Percentiles rank a stretch among this genome's conserved stretches.
phyloP scores from a whole-genome alignment of 2,888 invertebrate species.

The Eristalis tenax region DNA sequence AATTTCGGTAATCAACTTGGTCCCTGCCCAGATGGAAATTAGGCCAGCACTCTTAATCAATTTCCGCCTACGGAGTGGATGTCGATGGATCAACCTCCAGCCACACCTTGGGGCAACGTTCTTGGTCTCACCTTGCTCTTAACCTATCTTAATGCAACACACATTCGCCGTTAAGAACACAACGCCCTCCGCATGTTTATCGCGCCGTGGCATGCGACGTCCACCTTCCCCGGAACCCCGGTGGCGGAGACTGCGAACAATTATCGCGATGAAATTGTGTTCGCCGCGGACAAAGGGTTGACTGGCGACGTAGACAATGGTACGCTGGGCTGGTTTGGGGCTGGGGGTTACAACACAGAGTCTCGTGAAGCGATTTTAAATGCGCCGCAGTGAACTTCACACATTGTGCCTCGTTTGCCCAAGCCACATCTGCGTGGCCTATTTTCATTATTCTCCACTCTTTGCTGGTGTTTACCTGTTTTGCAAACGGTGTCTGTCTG shows the following conservation, averaged over 20 bases:
- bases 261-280: background rate
- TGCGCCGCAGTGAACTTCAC: background rate
- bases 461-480: background rate
- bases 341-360: background rate
- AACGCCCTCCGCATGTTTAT: slow-evolving; percentile 35
- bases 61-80: background rate
- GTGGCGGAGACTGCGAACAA: background rate
- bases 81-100: slow-evolving; percentile 25
- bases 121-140: slow-evolving; percentile 21
- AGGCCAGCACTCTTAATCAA: slow-evolving; percentile 13
- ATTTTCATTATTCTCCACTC: background rate
- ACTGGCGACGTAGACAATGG: background rate
- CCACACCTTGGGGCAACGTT: slow-evolving; percentile 29
- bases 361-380: background rate
- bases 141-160: slow-evolving; percentile 56
- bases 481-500: background rate
- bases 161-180: slow-evolving; percentile 33
- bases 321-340: background rate
- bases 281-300: background rate
- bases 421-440: background rate
- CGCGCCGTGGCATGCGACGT: slow-evolving; percentile 34
- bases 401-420: background rate
- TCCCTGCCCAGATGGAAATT: background rate
- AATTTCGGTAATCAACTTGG: background rate
- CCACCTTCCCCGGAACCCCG: background rate